Conservation (phyloP, 2,113 vertebrate species). For the Ginglymostoma cirratum region DNA sequence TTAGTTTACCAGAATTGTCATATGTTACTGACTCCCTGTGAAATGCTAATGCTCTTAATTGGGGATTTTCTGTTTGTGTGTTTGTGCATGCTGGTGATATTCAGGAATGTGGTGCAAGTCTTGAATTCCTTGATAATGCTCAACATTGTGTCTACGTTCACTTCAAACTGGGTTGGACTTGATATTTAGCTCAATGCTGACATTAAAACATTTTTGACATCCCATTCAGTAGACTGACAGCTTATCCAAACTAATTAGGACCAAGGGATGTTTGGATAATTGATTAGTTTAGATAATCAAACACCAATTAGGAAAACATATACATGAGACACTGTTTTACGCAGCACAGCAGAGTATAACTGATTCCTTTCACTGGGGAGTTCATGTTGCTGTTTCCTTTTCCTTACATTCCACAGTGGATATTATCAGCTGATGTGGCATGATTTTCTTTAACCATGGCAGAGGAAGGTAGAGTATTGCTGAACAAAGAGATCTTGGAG, state of each 20-base stretch:
- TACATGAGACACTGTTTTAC: conserved; percentile 19
- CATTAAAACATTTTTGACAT: conserved; percentile 22
- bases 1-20: background rate
- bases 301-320: conserved; percentile 20
- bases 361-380: background rate
- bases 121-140: background rate
- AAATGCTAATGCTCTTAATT: background rate
- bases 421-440: background rate
- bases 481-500: no score
- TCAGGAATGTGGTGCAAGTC: background rate
- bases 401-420: background rate
- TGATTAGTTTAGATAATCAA: conserved; percentile 20
- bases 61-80: background rate
- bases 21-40: background rate
- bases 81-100: background rate
- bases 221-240: background rate
- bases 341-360: background rate
- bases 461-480: background rate
- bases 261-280: conserved; percentile 29
- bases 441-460: background rate
- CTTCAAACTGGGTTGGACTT: background rate
- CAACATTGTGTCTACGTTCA: background rate
- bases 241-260: conserved; percentile 26
- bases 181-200: background rate
- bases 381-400: background rate